phyloP scores from a whole-genome alignment of 2,888 invertebrate species.

The Eupithecia pulchellata region DNA sequence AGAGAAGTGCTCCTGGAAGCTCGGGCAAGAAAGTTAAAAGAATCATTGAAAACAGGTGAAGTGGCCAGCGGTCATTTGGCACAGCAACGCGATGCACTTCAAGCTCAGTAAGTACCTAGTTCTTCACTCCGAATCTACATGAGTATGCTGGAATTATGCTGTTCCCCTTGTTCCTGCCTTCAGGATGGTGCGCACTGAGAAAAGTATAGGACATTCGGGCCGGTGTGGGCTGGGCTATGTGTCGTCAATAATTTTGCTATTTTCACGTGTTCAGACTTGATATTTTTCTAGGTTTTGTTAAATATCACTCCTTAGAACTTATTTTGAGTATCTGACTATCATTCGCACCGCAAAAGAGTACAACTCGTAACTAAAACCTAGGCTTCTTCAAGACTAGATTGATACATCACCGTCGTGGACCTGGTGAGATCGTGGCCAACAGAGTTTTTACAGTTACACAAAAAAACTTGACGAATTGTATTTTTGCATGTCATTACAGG shows the following conservation, averaged over 20 bases:
- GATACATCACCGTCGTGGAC: too few species aligned
- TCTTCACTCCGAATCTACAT: neutral
- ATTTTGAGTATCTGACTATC: too few species aligned
- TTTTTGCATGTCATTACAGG: slow-evolving; percentile 48
- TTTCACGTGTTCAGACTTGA: neutral
- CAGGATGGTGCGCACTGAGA: too few species aligned
- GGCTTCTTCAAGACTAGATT: too few species aligned
- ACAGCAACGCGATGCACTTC: slow-evolving; percentile 71
- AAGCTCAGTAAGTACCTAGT: slow-evolving; percentile 63
- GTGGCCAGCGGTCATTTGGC: slow-evolving; percentile 66
- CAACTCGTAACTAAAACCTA: too few species aligned
- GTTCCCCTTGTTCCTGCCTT: too few species aligned
- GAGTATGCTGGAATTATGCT: neutral
- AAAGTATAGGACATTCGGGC: neutral
- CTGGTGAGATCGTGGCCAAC: too few species aligned
- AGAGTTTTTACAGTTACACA: too few species aligned
- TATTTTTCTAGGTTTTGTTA: too few species aligned
- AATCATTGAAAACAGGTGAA: slow-evolving; percentile 77
- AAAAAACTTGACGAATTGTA: neutral
- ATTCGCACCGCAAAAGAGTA: too few species aligned
- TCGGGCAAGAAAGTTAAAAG: slow-evolving; percentile 76
- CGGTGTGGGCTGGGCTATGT: neutral
- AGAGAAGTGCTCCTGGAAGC: slow-evolving; percentile 76
- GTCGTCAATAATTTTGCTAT: neutral
- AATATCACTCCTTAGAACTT: too few species aligned